phyloP scores from a whole-genome alignment of 1,140 invertebrate genomes.

The Drosophila kurseongensis region DNA sequence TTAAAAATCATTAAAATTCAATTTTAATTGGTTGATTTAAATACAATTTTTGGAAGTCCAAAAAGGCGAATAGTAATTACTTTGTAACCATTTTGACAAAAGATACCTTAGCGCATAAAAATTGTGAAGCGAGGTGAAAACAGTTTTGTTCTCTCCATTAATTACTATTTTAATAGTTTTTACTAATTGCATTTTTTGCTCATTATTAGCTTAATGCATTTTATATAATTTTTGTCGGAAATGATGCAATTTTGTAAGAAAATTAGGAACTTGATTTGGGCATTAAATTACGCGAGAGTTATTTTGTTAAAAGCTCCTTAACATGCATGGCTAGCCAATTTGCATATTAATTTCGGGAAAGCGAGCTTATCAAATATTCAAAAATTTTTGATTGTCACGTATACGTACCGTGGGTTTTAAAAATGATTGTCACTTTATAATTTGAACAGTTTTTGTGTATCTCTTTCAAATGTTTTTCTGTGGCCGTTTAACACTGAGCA shows the following conservation, averaged over 20 bases:
- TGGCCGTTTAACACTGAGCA: constrained; percentile 42
- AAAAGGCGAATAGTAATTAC: background rate
- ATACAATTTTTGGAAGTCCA: background rate
- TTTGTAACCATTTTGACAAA: background rate
- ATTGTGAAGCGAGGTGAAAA: constrained; percentile 21
- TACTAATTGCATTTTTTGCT: constrained; percentile 32
- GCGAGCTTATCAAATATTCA: constrained; percentile 2
- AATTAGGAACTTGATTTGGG: constrained; percentile 1
- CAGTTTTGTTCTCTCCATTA: constrained; percentile 24
- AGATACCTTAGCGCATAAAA: background rate
- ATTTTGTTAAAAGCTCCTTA: constrained; percentile 19
- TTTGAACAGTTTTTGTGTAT: constrained; percentile 13
- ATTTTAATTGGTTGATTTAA: background rate
- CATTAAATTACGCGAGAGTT: constrained; percentile 13
- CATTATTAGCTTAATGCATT: constrained; percentile 28
- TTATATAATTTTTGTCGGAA: constrained; percentile 23
- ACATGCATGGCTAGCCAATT: constrained; percentile 38
- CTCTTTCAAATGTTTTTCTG: constrained; percentile 27
- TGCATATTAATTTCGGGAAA: constrained; percentile 31
- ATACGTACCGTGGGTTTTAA: constrained; percentile 54
- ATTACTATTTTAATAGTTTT: constrained; percentile 1
- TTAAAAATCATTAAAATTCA: constrained; percentile 6
- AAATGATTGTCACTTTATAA: constrained; percentile 14
- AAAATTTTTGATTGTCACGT: constrained; percentile 33
- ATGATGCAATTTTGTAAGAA: constrained; percentile 33